Evolutionary conservation across 2,797 vertebrate genomes (phyloP), one percentile per base, ranked within the genome.

Genomic region (Brachymystax lenok): DNA sequence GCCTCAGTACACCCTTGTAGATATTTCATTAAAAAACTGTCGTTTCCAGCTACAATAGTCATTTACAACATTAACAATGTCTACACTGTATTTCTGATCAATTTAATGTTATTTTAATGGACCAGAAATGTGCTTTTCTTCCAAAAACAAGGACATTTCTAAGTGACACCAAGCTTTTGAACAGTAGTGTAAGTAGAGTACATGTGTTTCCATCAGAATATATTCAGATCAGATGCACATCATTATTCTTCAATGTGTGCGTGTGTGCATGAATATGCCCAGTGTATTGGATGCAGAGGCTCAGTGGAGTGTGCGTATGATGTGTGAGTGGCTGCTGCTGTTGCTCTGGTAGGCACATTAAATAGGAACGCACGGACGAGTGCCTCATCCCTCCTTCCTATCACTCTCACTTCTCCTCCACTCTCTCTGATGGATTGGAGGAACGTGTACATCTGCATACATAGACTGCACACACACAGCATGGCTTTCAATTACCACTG

Each of bases 401-500:
- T 27, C n/a, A 54, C 70, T 71, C 70, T 54, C 50, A 16, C 24
- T 52, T 24, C 46, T 71, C 70, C 51, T 21, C 50, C 46, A 51
- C 13, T 71, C 24, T 59, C 71, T 56, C 69, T 88, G 86, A 88
- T 84, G 69, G 84, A 91, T 91, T 87, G 83, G 75, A 81, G 84
- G 50, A 8, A 73, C 17, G 78, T 71, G 80, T 82, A 80, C 13
- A 85, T 86, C 77, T 86, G 87, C 85, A 87, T 85, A 80, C 82
- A 64, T 19, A 24, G 35, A 40, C 77, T 85, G 82, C 1, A 74
- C 81, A 76, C 1, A 74, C 81, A 76, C 83, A 16, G 83, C 85
- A 66, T 80, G 84, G 73, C 77, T 79, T 90, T 90, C 86, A 89
- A 89, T 90, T 92, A 87, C 78, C 83, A 68, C 80, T 71, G 88